Evolutionary conservation across 2,797 vertebrate species (phyloP).

Genomic region (Lagorchestes hirsutus): DNA sequence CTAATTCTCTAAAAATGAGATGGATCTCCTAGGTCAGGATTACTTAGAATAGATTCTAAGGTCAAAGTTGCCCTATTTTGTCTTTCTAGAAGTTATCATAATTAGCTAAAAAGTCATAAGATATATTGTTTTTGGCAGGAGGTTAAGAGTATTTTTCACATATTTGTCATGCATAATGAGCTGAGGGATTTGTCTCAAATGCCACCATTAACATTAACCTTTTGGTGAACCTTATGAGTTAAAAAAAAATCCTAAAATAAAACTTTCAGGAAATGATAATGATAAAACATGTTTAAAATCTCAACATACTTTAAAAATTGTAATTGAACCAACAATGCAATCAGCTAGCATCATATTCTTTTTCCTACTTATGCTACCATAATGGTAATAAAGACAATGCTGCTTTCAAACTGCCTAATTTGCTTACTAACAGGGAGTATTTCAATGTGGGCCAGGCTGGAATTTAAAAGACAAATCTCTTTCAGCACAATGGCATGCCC

Average conservation of each 20-base stretch:
- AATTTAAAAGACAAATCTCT: constrained; percentile 54
- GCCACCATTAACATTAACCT: constrained; percentile 74
- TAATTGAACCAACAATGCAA: constrained; percentile 49
- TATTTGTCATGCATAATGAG: constrained; percentile 68
- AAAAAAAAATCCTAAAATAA: constrained; percentile 68
- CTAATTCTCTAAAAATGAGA: constrained; percentile 9
- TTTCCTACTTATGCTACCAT: neutral
- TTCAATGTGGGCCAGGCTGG: constrained; percentile 45
- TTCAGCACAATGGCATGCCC: neutral
- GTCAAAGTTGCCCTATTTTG: constrained; percentile 59
- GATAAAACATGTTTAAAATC: constrained; percentile 59
- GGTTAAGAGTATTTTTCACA: constrained; percentile 57
- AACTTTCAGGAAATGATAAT: constrained; percentile 67
- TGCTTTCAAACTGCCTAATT: constrained; percentile 47
- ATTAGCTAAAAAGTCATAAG: constrained; percentile 67
- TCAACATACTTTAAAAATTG: neutral
- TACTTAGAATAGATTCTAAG: constrained; percentile 50
- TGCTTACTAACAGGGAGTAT: constrained; percentile 31
- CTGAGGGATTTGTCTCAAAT: constrained; percentile 68
- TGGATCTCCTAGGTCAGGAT: constrained; percentile 17
- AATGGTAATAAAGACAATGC: constrained; percentile 18
- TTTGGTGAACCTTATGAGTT: constrained; percentile 71
- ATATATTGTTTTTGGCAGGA: constrained; percentile 63
- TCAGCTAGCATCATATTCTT: constrained; percentile 38
- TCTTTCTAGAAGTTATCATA: constrained; percentile 66